Evolutionary conservation across 1,140 invertebrate genomes (phyloP), one percentile per base, ranked within the genome.

Genomic region (Octopus bimaculoides): DNA sequence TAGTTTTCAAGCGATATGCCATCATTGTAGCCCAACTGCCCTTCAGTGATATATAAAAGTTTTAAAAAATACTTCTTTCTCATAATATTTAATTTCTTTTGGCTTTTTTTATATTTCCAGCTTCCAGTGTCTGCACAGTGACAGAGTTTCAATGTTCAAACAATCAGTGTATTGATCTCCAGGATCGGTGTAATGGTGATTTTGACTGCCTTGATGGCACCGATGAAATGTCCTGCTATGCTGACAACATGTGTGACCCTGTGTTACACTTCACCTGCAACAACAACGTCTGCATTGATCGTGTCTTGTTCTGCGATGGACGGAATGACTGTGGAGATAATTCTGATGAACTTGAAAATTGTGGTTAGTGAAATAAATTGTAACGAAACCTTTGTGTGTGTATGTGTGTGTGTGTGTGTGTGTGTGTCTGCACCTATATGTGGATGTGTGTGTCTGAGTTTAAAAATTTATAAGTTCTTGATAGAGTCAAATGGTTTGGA

Each of bases 141-240:
- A 20, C 26, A 14, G 66, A 71, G 26, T 71, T 71, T 71, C 66
- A 71, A 20, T 71, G 66, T 17, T 41, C 17, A 26, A 52, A 14
- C 52, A 52, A 97, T 7, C 97, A 98, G 86, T 99, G 98, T 87
- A 96, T 99, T 82, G 96, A 96, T 0, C 92, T 96, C 80, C 97
- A 96, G 80, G 98, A 98, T 86, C 95, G 98, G 17, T 99, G 98
- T 86, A 97, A 99, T 88, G 96, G 96, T 0, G 95, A 96, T 87
- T 95, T 96, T 86, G 96, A 99, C 90, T 99, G 97, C 88, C 89
- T 95, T 79, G 97, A 98, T 87, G 95, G 95, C 86, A 82, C 81
- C 79, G 86, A 87, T 83, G 87, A 88, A 52, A 14, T 52, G 5
- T 14, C 20, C 52, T 75, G 74, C 41, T 4, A n/a, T 41, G 17